These are phyloP conservation scores for Sylvilagus floridanus DNA, from an alignment of 2,797 vertebrate genomes.

Conservation along the genomic window DNA sequence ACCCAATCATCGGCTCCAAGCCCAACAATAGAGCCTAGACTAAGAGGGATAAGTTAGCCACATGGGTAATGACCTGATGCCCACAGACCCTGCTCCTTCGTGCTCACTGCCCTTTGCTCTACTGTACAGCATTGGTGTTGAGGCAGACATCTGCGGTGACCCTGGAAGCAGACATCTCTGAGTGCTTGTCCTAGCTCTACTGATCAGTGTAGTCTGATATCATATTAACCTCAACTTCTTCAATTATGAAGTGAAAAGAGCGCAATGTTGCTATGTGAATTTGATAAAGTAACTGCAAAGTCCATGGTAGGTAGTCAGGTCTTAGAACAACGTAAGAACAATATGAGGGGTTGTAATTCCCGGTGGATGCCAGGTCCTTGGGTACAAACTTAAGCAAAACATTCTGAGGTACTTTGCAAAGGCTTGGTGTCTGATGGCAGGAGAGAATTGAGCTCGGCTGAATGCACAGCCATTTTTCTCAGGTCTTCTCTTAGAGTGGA, in stretches of 20 bases:
- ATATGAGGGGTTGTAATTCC: background rate
- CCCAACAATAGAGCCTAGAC: background rate
- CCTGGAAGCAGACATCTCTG: background rate
- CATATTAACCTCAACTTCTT: background rate
- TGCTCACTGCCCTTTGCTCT: background rate
- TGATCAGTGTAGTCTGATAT: background rate
- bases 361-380: background rate
- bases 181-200: background rate
- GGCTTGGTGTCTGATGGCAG: background rate
- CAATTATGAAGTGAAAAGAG: background rate
- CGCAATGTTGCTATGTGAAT: background rate
- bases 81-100: background rate
- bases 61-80: background rate
- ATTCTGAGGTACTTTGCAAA: background rate
- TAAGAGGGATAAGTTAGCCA: background rate
- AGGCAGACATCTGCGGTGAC: background rate
- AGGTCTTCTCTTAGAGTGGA: background rate
- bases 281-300: conserved; percentile 23
- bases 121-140: background rate
- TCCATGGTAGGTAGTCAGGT: background rate
- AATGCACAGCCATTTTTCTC: background rate
- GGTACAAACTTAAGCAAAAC: background rate
- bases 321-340: conserved; percentile 23
- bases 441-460: background rate
- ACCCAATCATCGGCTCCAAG: background rate